Conservation (phyloP, 1,140 invertebrate genomes). For the Teleogryllus occipitalis region DNA sequence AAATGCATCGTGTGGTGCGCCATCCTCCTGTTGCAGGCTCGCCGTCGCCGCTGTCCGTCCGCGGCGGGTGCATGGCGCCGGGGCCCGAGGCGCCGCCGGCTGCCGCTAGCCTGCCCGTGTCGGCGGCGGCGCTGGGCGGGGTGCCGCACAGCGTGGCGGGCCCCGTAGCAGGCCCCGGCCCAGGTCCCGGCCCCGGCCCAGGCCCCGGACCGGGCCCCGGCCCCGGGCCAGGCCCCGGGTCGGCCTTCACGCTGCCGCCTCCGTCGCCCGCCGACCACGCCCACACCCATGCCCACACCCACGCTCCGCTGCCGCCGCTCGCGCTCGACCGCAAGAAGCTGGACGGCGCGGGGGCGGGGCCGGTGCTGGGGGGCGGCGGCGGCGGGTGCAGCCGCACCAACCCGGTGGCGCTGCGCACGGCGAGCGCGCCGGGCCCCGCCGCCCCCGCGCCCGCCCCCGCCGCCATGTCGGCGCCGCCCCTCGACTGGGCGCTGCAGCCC, state of each 20-base stretch:
- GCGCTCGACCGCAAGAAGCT: too few species aligned
- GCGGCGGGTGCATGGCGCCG: not conserved
- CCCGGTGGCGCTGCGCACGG: not conserved
- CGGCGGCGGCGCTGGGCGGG: too few species aligned
- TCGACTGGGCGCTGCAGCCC: conserved; percentile 10
- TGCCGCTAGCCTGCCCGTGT: too few species aligned
- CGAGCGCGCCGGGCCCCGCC: too few species aligned
- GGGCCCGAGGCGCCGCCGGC: not conserved
- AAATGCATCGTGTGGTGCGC: too few species aligned
- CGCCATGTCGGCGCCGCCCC: not conserved
- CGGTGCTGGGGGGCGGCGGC: not conserved
- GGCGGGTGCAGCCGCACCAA: conserved; percentile 12
- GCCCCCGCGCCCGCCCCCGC: not conserved
- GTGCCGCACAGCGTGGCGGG: too few species aligned
- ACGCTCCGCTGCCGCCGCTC: too few species aligned
- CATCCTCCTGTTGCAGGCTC: conserved; percentile 3
- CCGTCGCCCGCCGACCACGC: too few species aligned
- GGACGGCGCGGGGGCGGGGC: too few species aligned
- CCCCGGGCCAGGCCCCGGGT: conserved; percentile 10
- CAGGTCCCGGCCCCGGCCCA: not conserved
- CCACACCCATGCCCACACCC: too few species aligned
- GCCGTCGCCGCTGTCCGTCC: conserved; percentile 10
- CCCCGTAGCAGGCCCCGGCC: too few species aligned
- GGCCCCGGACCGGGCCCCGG: not conserved
- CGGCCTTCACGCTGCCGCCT: not conserved